Base-by-base conservation (phyloP, 2,797 vertebrate genomes). In the Neopelma chrysocephalum region DNA sequence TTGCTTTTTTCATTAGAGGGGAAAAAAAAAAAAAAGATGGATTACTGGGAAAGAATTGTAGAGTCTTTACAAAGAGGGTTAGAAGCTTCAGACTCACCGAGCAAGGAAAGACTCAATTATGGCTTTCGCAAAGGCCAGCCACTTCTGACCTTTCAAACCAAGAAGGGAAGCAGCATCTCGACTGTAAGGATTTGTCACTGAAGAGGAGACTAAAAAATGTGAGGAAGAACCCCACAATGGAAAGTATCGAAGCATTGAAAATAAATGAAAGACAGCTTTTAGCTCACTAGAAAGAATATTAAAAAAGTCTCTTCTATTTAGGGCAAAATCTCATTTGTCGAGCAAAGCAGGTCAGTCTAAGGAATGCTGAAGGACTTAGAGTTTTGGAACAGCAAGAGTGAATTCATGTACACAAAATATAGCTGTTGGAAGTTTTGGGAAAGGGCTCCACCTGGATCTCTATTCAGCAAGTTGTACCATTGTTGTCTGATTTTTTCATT, bases 11-110 rank as follows among this genome's bases (percentile, higher is more conserved):
- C 36, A 56, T 77, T 53, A 48, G 22, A 62, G 60, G 54, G 20
- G 1, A 1, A 7, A 31, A 47, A 53, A 11, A 36, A n/a, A 19
- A n/a, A 15, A 34, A 53, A 27, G 4, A 42, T 5, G 4, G 2
- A 56, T 81, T 72, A 82, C 12, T 21, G 14, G 38, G n/a, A 15
- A 91, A 83, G 22, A 83, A 34, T 11, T 64, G 29, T 40, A 42
- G 51, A 53, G 26, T 47, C 60, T 77, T 56, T 64, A 36, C 43
- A 58, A 80, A 83, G 53, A 86, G 7, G 4, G 12, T 29, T 86
- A 45, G 38, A 17, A 85, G 43, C 13, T 21, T 88, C 47, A 21
- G 32, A 78, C 19, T 61, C 23, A 50, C 12, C 1, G 3, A 81
- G 15, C 1, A 1, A 83, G 17, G 50, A 53, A 85, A 73, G 48